A percentile compares a stretch with the other conserved stretches of the same genome.
phyloP scores from a whole-genome alignment of 2,797 vertebrate genomes.

The Mastacembelus armatus region DNA sequence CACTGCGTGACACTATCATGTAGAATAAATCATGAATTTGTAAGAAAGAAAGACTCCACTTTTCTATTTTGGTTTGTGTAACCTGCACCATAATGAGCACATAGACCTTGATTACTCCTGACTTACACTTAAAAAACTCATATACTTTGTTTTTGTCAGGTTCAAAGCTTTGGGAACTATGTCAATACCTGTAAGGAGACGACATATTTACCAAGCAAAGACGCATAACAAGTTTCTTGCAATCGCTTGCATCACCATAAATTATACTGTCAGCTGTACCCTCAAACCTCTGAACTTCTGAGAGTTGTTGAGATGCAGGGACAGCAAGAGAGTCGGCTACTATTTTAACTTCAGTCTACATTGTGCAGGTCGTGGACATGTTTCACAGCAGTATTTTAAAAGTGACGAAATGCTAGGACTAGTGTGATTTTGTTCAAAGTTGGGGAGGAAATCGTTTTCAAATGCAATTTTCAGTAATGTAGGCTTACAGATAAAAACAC shows the following conservation, averaged over 20 bases:
- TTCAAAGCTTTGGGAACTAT: slow-evolving; percentile 76
- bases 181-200: slow-evolving; percentile 78
- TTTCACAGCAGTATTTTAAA: not conserved
- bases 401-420: slow-evolving; percentile 14
- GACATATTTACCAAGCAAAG: slow-evolving; percentile 68
- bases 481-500: too few species aligned
- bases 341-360: slow-evolving; percentile 23
- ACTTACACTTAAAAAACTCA: slow-evolving; percentile 29
- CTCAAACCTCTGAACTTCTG: slow-evolving; percentile 45
- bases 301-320: slow-evolving; percentile 30
- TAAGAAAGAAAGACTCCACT: slow-evolving; percentile 6
- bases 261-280: slow-evolving; percentile 68
- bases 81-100: slow-evolving; percentile 39
- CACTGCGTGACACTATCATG: too few species aligned
- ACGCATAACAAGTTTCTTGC: slow-evolving; percentile 73
- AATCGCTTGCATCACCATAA: slow-evolving; percentile 74
- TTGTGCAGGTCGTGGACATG: slow-evolving; percentile 3
- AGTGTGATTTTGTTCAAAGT: not conserved
- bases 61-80: slow-evolving; percentile 13
- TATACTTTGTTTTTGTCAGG: slow-evolving; percentile 62
- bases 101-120: slow-evolving; percentile 43
- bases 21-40: slow-evolving; percentile 34
- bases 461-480: too few species aligned
- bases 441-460: too few species aligned
- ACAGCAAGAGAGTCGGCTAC: slow-evolving; percentile 31